Percentiles rank a stretch among this genome's conserved stretches.
phyloP scores from a whole-genome alignment of 1,140 invertebrate species.

The Antheraea pernyi region DNA sequence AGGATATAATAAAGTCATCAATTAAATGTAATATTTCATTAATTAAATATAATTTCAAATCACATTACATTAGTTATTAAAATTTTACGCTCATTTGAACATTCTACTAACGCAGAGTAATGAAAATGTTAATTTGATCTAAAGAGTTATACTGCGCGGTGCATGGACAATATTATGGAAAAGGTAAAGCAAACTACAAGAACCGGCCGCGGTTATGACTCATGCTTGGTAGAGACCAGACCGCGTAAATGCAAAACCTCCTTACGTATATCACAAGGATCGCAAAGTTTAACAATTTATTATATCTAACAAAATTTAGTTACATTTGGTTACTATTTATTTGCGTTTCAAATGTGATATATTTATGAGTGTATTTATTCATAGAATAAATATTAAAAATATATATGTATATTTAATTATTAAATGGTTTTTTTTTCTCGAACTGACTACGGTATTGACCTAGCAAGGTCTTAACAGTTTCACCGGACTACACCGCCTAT shows the following conservation, averaged over 20 bases:
- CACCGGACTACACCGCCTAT: too few relatives aligned
- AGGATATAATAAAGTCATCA: too few relatives aligned
- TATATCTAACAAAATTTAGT: not conserved
- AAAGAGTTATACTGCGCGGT: not conserved
- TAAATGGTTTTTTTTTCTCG: too few relatives aligned
- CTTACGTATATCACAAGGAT: not conserved
- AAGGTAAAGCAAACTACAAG: conserved; percentile 15
- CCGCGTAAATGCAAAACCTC: not conserved
- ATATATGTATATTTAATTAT: too few relatives aligned
- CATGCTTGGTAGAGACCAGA: conserved; percentile 28
- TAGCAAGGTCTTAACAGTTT: too few relatives aligned
- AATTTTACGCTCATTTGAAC: not conserved
- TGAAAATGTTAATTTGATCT: not conserved
- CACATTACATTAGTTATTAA: not conserved
- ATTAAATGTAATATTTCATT: too few relatives aligned
- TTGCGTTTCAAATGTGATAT: too few relatives aligned
- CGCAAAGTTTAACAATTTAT: not conserved
- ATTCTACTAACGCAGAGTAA: not conserved
- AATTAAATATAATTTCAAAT: not conserved
- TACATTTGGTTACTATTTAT: too few relatives aligned
- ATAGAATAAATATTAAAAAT: too few relatives aligned
- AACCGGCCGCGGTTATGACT: conserved; percentile 45
- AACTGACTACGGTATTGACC: too few relatives aligned
- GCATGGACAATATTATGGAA: not conserved
- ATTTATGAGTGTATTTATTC: too few relatives aligned